These are phyloP conservation scores for Habropoda laboriosa DNA, from an alignment of 1,140 invertebrate species.

Conservation along the genomic window DNA sequence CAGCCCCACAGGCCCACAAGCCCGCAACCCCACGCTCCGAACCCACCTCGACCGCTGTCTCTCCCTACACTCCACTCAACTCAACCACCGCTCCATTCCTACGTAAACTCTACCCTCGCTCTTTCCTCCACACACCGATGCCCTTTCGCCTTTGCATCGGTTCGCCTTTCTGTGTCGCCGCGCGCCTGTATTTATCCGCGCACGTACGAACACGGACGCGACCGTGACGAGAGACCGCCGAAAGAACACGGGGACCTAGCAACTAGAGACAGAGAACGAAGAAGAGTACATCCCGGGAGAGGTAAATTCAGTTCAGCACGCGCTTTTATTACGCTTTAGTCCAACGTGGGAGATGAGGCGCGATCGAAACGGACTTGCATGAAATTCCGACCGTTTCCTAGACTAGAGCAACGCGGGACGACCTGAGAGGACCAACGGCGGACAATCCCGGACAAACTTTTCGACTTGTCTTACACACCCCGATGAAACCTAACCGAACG, in stretches of 20 bases:
- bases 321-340: constrained; percentile 17
- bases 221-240: not conserved
- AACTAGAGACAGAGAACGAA: constrained; percentile 51
- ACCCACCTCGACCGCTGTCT: constrained; percentile 28
- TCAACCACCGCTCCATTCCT: constrained; percentile 36
- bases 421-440: not conserved
- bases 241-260: constrained; percentile 20
- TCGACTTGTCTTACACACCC: not conserved
- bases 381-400: not conserved
- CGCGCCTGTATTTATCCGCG: constrained; percentile 22
- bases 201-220: constrained; percentile 7
- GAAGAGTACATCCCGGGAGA: constrained; percentile 64
- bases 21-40: constrained; percentile 27
- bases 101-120: constrained; percentile 48
- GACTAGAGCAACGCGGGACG: too few species aligned
- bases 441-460: not conserved
- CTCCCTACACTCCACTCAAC: constrained; percentile 19
- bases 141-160: constrained; percentile 7
- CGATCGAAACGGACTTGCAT: not conserved
- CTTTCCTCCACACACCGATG: constrained; percentile 21
- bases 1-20: constrained; percentile 54
- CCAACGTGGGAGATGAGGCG: constrained; percentile 12
- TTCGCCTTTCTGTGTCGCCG: not conserved
- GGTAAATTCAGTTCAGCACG: constrained; percentile 70
- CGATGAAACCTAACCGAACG: not conserved